A percentile compares a stretch with the other conserved stretches of the same genome.
Evolutionary conservation across 1,140 invertebrate genomes (phyloP).

Genomic region (Orius insidiosus): DNA sequence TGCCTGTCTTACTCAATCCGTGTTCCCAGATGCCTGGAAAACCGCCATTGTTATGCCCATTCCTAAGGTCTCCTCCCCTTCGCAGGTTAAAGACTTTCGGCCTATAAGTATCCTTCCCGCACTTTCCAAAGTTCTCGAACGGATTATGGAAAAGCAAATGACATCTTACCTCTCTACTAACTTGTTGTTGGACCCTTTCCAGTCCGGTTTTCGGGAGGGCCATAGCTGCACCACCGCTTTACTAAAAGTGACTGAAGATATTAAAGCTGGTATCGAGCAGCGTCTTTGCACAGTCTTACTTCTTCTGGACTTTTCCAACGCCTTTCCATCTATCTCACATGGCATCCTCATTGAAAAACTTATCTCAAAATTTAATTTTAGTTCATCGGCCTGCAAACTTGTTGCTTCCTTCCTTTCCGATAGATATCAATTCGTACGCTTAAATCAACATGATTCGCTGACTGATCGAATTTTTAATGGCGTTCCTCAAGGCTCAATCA

Average conservation of each 20-base stretch:
- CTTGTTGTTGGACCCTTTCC: constrained; percentile 8
- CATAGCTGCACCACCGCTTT: constrained; percentile 13
- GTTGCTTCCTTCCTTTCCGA: no score
- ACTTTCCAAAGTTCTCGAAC: constrained; percentile 6
- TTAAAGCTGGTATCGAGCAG: constrained; percentile 17
- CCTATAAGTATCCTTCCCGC: background rate
- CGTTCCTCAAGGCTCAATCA: no score
- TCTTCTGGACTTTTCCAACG: constrained; percentile 22
- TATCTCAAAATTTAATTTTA: no score
- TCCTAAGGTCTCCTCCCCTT: background rate
- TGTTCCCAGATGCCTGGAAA: no score
- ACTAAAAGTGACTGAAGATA: constrained; percentile 12
- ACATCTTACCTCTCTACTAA: background rate
- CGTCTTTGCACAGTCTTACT: constrained; percentile 20
- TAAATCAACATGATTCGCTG: no score
- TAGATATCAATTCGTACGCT: no score
- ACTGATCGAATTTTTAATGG: no score
- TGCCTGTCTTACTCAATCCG: no score
- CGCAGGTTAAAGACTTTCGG: background rate
- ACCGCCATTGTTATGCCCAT: background rate
- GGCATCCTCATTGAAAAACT: constrained; percentile 4
- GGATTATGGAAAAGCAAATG: background rate
- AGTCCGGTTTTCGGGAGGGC: constrained; percentile 12
- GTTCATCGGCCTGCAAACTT: no score
- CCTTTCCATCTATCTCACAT: constrained; percentile 21